Evolutionary conservation across 2,113 vertebrate species (phyloP).

Genomic region (Dipodomys merriami): DNA sequence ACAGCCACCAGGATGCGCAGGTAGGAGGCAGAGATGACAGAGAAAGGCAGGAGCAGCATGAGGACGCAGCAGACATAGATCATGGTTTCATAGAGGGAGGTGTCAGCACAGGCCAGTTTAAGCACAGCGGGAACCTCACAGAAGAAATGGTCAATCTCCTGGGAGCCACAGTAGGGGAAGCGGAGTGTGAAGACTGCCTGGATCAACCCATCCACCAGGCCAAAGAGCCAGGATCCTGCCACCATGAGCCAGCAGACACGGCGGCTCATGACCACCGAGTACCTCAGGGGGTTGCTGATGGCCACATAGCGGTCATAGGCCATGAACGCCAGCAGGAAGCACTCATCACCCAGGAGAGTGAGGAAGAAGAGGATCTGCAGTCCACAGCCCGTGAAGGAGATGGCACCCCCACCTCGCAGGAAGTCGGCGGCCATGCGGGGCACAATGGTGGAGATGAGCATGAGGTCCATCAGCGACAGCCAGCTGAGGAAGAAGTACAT

Average conservation of each 20-base stretch:
- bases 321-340: slow-evolving; percentile 75
- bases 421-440: slow-evolving; percentile 57
- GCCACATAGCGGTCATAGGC: slow-evolving; percentile 72
- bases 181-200: slow-evolving; percentile 61
- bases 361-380: slow-evolving; percentile 71
- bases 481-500: slow-evolving; percentile 80
- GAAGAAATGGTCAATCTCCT: slow-evolving; percentile 76
- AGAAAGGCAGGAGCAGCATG: slow-evolving; percentile 72
- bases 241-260: slow-evolving; percentile 70
- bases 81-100: slow-evolving; percentile 70
- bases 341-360: slow-evolving; percentile 70
- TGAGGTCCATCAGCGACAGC: slow-evolving; percentile 74
- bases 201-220: slow-evolving; percentile 70
- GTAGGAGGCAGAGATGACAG: slow-evolving; percentile 72
- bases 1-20: not conserved
- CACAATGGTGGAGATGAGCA: slow-evolving; percentile 70
- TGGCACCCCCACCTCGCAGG: slow-evolving; percentile 11
- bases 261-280: slow-evolving; percentile 63
- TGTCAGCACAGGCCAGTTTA: slow-evolving; percentile 74
- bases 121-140: slow-evolving; percentile 70
- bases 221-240: slow-evolving; percentile 70
- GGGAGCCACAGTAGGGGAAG: slow-evolving; percentile 72
- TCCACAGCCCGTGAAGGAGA: slow-evolving; percentile 69
- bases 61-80: slow-evolving; percentile 70
- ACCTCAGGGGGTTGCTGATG: slow-evolving; percentile 74